Evolutionary conservation across 2,797 vertebrate genomes (phyloP).

Genomic region (Enteromius thamalakanensis): DNA sequence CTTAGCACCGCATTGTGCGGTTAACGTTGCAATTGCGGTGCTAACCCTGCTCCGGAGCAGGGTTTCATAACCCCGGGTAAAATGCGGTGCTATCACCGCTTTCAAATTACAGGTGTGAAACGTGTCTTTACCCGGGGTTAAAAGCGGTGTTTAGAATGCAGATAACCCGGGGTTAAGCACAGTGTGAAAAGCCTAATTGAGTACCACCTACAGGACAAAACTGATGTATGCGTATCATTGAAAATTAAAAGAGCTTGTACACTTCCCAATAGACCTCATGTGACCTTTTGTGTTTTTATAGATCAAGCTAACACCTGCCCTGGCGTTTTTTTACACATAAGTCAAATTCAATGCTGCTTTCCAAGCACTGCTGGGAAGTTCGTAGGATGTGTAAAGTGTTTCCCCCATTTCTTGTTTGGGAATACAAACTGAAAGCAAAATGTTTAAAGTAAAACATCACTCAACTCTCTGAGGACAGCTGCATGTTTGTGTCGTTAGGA

Average conservation of each 20-base stretch:
- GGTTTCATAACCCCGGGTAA: no score
- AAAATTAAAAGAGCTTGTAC: neutral
- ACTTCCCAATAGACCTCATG: neutral
- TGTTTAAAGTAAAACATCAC: constrained; percentile 62
- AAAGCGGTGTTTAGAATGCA: no score
- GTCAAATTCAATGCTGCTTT: constrained; percentile 54
- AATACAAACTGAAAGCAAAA: constrained; percentile 58
- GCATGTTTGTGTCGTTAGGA: constrained; percentile 63
- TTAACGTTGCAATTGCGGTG: no score
- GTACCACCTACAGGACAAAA: neutral
- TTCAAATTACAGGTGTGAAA: no score
- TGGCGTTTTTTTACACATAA: neutral
- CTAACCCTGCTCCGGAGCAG: no score
- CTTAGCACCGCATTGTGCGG: no score
- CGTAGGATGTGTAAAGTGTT: neutral
- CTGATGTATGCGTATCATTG: neutral
- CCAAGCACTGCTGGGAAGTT: constrained; percentile 44
- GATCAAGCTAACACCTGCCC: neutral
- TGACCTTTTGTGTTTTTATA: constrained; percentile 21
- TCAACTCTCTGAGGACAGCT: constrained; percentile 52
- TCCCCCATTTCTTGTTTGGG: constrained; percentile 40
- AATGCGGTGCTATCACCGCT: no score
- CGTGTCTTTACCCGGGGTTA: no score
- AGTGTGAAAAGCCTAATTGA: no score
- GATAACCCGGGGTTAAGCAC: no score